Evolutionary conservation across 2,888 invertebrate species (phyloP).

Genomic region (Ferdinandea cuprea): DNA sequence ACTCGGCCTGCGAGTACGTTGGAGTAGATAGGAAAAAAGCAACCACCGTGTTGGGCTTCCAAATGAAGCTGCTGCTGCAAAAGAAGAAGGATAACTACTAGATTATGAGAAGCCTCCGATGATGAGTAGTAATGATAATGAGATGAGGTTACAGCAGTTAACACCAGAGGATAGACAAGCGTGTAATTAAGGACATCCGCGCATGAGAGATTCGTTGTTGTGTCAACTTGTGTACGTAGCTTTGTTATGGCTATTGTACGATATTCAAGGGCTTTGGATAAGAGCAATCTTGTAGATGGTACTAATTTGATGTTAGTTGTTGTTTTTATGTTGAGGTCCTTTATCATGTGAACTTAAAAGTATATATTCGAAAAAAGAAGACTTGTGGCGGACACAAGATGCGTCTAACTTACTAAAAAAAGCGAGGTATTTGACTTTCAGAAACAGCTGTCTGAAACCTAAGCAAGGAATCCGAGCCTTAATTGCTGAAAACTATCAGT

Average conservation of each 20-base stretch:
- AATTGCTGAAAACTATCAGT: too few species aligned
- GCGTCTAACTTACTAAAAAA: too few species aligned
- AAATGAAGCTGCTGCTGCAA: conserved; percentile 17
- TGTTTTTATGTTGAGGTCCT: background rate
- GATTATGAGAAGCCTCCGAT: conserved; percentile 26
- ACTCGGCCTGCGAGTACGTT: too few species aligned
- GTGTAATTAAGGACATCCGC: conserved; percentile 47
- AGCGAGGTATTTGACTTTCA: too few species aligned
- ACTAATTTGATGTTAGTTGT: background rate
- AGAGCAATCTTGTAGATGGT: background rate
- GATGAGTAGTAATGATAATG: conserved; percentile 55
- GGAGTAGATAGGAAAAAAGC: conserved; percentile 11
- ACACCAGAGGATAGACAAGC: conserved; percentile 47
- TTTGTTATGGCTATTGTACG: background rate
- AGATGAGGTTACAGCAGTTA: conserved; percentile 58
- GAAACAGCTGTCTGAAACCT: too few species aligned
- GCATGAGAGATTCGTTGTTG: conserved; percentile 7
- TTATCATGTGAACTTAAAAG: background rate
- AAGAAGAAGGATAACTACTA: conserved; percentile 16
- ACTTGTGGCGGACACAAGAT: too few species aligned
- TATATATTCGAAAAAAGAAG: too few species aligned
- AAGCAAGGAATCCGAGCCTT: too few species aligned
- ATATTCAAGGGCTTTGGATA: conserved; percentile 4
- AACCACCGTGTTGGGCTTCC: conserved; percentile 14
- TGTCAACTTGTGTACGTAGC: conserved; percentile 6